phyloP scores from a whole-genome alignment of 2,888 invertebrate species.

The Abrostola tripartita region DNA sequence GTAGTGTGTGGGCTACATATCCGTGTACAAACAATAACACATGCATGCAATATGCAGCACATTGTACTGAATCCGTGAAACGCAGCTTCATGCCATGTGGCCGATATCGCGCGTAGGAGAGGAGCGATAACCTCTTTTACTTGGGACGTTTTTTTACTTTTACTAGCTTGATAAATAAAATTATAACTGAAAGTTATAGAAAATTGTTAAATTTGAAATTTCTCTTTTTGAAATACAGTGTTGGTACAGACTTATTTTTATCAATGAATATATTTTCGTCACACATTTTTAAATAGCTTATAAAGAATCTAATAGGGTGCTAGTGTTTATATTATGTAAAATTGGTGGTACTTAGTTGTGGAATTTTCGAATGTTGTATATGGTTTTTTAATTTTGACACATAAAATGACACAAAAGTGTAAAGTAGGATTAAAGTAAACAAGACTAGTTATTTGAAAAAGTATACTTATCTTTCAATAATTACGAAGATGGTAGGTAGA shows the following conservation, averaged over 20 bases:
- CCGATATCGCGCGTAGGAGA: constrained; percentile 33
- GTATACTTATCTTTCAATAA: background rate
- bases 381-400: no score
- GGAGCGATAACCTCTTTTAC: constrained; percentile 53
- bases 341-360: no score
- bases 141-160: constrained; percentile 22
- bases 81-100: constrained; percentile 41
- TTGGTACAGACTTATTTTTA: no score
- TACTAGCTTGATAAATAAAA: constrained; percentile 3
- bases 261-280: no score
- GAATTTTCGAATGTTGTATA: no score
- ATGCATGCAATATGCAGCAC: constrained; percentile 52
- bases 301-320: no score
- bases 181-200: background rate
- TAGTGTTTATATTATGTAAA: no score
- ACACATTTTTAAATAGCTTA: no score
- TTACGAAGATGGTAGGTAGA: background rate
- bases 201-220: background rate
- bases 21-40: constrained; percentile 48
- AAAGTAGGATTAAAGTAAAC: background rate
- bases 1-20: constrained; percentile 9
- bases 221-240: no score
- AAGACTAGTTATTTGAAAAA: background rate
- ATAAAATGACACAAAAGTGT: no score
- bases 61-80: constrained; percentile 29